phyloP scores from a whole-genome alignment of 2,888 invertebrate genomes.

The Drosophila subsilvestris region DNA sequence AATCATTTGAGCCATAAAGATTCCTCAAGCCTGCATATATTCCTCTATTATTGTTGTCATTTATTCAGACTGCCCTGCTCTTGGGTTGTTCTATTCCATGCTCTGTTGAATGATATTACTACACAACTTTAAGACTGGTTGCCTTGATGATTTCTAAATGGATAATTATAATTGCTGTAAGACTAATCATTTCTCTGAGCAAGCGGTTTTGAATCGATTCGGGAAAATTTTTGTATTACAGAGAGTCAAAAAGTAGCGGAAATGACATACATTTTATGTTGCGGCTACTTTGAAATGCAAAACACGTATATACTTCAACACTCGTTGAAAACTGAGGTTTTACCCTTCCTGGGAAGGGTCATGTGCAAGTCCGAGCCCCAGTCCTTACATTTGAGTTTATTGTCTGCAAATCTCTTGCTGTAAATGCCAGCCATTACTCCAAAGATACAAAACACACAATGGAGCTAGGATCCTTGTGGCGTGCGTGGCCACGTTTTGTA shows the following conservation, averaged over 20 bases:
- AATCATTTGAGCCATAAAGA: background rate
- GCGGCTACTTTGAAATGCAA: constrained; percentile 14
- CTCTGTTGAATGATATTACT: background rate
- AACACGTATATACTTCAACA: constrained; percentile 43
- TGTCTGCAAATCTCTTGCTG: constrained; percentile 38
- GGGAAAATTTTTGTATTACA: no score
- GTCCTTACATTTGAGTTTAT: constrained; percentile 15
- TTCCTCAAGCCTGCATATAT: background rate
- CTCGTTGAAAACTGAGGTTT: background rate
- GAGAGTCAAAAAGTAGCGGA: background rate
- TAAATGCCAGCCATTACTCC: constrained; percentile 38
- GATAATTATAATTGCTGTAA: background rate
- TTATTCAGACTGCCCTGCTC: background rate
- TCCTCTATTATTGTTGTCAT: background rate
- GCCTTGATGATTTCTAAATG: no score
- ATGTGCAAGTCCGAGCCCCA: background rate
- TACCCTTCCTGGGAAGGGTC: background rate
- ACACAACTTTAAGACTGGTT: background rate
- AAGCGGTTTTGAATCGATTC: background rate
- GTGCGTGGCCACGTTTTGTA: constrained; percentile 8
- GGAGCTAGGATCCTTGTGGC: constrained; percentile 7
- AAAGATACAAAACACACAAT: constrained; percentile 11
- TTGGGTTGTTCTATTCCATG: background rate
- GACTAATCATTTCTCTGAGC: background rate
- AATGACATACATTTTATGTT: background rate